Evolutionary conservation across 2,113 vertebrate genomes (phyloP), one percentile per base, ranked within the genome.

Genomic region (Dromiciops gliroides): DNA sequence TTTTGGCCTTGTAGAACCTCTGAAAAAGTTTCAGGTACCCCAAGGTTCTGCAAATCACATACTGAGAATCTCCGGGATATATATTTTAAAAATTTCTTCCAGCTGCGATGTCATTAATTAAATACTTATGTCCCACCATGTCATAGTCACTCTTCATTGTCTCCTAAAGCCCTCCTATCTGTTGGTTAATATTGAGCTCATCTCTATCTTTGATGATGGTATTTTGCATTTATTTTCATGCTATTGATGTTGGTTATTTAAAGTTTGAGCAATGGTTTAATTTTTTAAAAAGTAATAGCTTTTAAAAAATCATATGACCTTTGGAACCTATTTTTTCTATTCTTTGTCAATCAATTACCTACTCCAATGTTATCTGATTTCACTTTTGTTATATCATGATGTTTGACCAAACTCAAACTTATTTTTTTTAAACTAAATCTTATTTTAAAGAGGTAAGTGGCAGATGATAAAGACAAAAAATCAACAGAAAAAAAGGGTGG

Each of bases 401-500:
- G 1, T 88, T 50, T 94, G 93, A 48, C 49, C n/a, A 23, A 51
- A 93, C 31, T 10, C 8, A 92, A 22, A 5, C 28, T 95, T 28
- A 22, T n/a, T n/a, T n/a, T n/a, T 49, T 96, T 94, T 89, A 23
- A 51, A 93, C 31, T 10, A 11, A 92, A 22, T 3, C 28, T 95
- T 28, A 22, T 49, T 96, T 94, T 89, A 48, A 90, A 67, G 95
- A 50, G 25, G 50, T 89, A 95, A 96, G 48, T 93, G 90, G 53
- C 50, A 96, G 31, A 24, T 26, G 94, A 92, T 56, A 51, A 26
- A 89, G 48, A 19, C 49, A 89, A 53, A 50, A n/a, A 14, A 22
- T 75, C 22, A 75, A 16, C n/a, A 75, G 67, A 91, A 6, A 83
- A 92, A 50, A 67, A 91, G 11, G 31, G 50, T 95, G 16, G 1